Conservation (phyloP, 2,113 vertebrate genomes). For the Hiodon tergisus region DNA sequence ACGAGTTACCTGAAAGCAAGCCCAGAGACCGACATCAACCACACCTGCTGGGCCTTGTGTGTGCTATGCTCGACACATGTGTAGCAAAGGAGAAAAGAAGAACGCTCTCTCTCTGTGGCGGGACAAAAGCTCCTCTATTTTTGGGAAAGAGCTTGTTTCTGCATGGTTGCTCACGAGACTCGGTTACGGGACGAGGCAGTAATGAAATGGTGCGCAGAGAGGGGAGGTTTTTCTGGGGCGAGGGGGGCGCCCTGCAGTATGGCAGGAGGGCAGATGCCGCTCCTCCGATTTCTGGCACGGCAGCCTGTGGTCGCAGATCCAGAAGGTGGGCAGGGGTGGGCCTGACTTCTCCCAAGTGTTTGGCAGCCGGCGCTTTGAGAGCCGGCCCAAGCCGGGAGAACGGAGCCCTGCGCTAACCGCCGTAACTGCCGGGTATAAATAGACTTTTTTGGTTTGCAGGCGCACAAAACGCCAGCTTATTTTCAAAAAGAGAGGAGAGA, state of each 20-base stretch:
- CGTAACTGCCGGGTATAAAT: conserved; percentile 43
- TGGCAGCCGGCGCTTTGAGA: conserved; percentile 30
- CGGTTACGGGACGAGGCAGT: not conserved
- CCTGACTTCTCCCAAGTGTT: conserved; percentile 23
- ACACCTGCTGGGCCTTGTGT: not conserved
- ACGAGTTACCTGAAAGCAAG: not conserved
- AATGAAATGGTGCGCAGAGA: not conserved
- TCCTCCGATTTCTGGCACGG: conserved; percentile 25
- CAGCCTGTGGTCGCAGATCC: conserved; percentile 40
- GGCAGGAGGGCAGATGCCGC: conserved; percentile 7
- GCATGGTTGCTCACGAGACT: not conserved
- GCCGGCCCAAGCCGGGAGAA: conserved; percentile 33
- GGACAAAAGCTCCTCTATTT: not conserved
- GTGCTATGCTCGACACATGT: not conserved
- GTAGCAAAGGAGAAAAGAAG: not conserved
- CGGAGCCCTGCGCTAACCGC: conserved; percentile 38
- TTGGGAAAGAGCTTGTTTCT: not conserved
- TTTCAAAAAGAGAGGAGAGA: not conserved
- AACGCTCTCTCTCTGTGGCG: not conserved
- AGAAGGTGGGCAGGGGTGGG: conserved; percentile 37
- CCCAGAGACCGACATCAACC: not conserved
- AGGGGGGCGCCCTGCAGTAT: not conserved
- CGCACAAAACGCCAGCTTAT: conserved; percentile 19
- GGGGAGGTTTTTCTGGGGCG: not conserved
- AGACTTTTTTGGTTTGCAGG: conserved; percentile 30